phyloP scores from a whole-genome alignment of 2,888 invertebrate species.

The Tenthredo mesomela region DNA sequence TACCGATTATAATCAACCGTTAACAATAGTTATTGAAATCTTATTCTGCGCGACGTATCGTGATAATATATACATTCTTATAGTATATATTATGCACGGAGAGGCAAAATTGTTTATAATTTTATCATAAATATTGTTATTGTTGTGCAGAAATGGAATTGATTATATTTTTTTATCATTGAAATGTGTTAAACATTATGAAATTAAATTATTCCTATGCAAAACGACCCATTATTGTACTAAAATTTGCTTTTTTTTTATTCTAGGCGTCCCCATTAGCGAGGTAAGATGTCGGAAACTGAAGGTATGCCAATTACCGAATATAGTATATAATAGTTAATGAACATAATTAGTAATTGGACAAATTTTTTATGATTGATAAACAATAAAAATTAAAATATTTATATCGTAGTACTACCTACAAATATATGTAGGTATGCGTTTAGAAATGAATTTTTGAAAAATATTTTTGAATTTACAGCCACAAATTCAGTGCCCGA shows the following conservation, averaged over 20 bases:
- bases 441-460: not conserved
- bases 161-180: not conserved
- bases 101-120: not conserved
- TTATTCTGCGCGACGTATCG: not conserved
- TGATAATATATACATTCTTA: not conserved
- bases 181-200: not conserved
- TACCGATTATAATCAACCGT: too few relatives aligned
- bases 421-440: not conserved
- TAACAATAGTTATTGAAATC: not conserved
- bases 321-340: constrained; percentile 13
- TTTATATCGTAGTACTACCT: not conserved
- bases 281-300: constrained; percentile 72
- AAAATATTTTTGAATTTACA: constrained; percentile 3
- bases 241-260: constrained; percentile 53
- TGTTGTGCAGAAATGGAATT: not conserved
- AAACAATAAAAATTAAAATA: not conserved
- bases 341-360: not conserved
- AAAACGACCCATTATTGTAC: not conserved
- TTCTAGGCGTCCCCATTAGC: constrained; percentile 64
- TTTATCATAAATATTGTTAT: not conserved
- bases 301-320: constrained; percentile 68
- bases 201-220: not conserved
- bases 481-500: constrained; percentile 41
- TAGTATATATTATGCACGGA: not conserved
- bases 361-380: not conserved